phyloP scores from a whole-genome alignment of 2,888 invertebrate species.

The Spisula solida region DNA sequence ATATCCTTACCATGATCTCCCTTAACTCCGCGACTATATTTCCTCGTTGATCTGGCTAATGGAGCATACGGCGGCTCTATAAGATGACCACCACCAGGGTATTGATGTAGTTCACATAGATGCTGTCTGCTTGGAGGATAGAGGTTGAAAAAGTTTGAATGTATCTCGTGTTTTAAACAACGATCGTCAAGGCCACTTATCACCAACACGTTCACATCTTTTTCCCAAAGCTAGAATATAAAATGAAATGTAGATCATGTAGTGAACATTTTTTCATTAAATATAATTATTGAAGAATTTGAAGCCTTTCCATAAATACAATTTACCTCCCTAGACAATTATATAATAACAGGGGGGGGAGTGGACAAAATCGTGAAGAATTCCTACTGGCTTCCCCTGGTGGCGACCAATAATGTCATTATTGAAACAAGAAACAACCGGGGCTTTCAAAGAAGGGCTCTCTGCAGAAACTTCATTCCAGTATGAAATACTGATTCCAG shows the following conservation, averaged over 20 bases:
- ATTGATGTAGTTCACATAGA: slow-evolving; percentile 32
- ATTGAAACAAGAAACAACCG: background rate
- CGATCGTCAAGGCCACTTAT: slow-evolving; percentile 34
- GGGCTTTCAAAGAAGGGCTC: background rate
- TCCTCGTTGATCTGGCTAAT: slow-evolving; percentile 25
- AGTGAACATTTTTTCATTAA: too few species aligned
- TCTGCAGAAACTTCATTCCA: background rate
- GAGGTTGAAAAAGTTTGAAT: slow-evolving; percentile 5
- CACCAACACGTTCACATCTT: slow-evolving; percentile 35
- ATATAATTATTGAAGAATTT: too few species aligned
- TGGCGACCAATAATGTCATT: too few species aligned
- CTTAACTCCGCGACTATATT: slow-evolving; percentile 6
- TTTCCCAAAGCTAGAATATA: slow-evolving; percentile 39
- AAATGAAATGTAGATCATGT: background rate
- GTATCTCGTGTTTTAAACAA: slow-evolving; percentile 25
- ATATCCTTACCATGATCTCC: background rate
- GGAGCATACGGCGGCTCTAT: slow-evolving; percentile 56
- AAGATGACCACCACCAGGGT: slow-evolving; percentile 50
- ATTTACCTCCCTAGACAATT: too few species aligned
- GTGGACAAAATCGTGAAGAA: too few species aligned
- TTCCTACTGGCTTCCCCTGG: too few species aligned
- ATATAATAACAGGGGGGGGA: too few species aligned
- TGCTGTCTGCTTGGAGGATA: slow-evolving; percentile 39
- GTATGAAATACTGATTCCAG: too few species aligned
- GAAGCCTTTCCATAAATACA: too few species aligned